Conservation (phyloP, 1,140 invertebrate genomes). For the Sarcophaga peregrina region DNA sequence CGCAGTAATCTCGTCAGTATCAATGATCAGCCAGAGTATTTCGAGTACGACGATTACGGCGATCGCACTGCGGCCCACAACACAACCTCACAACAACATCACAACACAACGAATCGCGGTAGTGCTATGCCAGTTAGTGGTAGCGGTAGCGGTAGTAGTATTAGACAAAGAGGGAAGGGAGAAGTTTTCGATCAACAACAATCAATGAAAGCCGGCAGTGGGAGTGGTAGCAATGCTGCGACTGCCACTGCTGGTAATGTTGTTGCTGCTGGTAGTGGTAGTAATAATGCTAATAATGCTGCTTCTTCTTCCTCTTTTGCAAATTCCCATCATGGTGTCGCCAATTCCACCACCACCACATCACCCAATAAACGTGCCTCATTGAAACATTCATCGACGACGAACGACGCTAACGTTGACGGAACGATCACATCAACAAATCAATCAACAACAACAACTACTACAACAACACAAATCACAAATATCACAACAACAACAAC, state of each 20-base stretch:
- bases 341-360: conserved; percentile 54
- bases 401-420: conserved; percentile 46
- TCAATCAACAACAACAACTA: conserved; percentile 53
- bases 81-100: conserved; percentile 46
- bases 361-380: conserved; percentile 55
- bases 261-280: conserved; percentile 64
- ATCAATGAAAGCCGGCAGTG: conserved; percentile 61
- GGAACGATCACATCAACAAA: conserved; percentile 46
- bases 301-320: conserved; percentile 68
- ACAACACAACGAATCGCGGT: conserved; percentile 45
- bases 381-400: conserved; percentile 54
- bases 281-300: conserved; percentile 67
- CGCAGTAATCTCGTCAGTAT: conserved; percentile 62
- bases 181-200: conserved; percentile 54
- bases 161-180: conserved; percentile 64
- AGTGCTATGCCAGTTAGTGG: conserved; percentile 50
- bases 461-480: conserved; percentile 54
- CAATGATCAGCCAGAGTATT: conserved; percentile 66
- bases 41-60: conserved; percentile 62
- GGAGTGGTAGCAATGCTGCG: conserved; percentile 57
- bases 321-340: conserved; percentile 66
- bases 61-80: conserved; percentile 45
- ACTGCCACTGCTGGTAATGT: conserved; percentile 59
- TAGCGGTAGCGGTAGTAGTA: conserved; percentile 55
- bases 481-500: conserved; percentile 61